These are phyloP conservation scores for Reticulitermes lucifugus DNA, from an alignment of 2,888 invertebrate species.

Conservation along the genomic window DNA sequence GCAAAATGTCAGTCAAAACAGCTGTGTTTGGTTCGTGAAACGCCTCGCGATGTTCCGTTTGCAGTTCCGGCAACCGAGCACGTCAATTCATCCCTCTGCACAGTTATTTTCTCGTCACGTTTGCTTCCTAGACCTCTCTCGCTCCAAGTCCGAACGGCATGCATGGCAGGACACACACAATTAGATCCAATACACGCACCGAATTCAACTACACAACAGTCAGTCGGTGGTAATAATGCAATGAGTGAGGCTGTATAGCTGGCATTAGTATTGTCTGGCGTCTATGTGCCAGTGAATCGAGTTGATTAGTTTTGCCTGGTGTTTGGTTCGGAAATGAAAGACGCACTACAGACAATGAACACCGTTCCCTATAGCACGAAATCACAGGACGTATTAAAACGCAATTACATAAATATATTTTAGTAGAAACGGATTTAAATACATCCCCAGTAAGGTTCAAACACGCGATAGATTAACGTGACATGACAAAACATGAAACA, in stretches of 20 bases:
- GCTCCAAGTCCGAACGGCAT: background rate
- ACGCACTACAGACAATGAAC: background rate
- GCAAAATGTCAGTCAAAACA: too few species aligned
- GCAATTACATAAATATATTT: background rate
- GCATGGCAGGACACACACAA: background rate
- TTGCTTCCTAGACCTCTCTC: background rate
- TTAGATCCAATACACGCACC: background rate
- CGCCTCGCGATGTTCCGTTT: too few species aligned
- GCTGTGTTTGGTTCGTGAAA: too few species aligned
- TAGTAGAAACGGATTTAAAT: background rate
- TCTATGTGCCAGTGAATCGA: background rate
- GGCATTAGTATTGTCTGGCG: background rate
- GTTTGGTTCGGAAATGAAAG: conserved; percentile 1
- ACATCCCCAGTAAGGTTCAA: background rate
- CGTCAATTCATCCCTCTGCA: too few species aligned
- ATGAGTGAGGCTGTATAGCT: background rate
- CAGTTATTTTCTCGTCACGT: too few species aligned
- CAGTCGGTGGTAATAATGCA: background rate
- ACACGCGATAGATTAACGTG: background rate
- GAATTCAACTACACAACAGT: background rate
- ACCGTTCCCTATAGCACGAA: too few species aligned
- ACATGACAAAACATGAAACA: background rate
- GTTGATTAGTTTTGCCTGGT: conserved; percentile 13
- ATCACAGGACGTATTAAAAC: background rate
- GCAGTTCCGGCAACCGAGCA: too few species aligned